Percentiles rank a stretch among this genome's conserved stretches.
Conservation (phyloP, 2,797 vertebrate genomes). For the Emydoidea blandingii region DNA sequence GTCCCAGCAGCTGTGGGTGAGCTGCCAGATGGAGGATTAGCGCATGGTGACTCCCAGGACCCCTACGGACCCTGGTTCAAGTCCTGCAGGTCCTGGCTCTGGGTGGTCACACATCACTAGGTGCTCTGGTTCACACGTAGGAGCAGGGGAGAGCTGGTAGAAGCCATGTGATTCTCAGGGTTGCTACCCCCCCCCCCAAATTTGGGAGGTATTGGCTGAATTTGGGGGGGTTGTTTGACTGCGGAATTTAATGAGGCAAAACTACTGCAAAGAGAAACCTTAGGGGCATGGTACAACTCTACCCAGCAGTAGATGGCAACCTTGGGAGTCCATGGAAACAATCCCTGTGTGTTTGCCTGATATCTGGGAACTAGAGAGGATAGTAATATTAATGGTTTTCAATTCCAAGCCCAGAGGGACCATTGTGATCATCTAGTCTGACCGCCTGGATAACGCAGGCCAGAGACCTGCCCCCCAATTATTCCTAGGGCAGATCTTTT, state of each 20-base stretch:
- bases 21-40: not conserved
- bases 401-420: not conserved
- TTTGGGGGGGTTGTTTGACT: not conserved
- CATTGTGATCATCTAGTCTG: not conserved
- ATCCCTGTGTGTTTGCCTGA: not conserved
- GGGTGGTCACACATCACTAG: not conserved
- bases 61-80: not conserved
- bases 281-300: not conserved
- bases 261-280: not conserved
- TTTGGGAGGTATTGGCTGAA: not conserved
- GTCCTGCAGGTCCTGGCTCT: not conserved
- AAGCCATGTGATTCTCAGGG: not conserved
- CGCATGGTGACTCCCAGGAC: too few relatives aligned
- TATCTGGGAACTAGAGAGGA: too few relatives aligned
- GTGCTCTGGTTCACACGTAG: not conserved
- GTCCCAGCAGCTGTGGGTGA: not conserved
- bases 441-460: not conserved
- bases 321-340: not conserved
- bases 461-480: not conserved
- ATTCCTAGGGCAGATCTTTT: not conserved
- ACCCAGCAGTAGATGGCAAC: not conserved
- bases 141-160: not conserved
- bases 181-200: not conserved
- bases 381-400: too few relatives aligned
- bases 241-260: not conserved